A percentile compares a stretch with the other conserved stretches of the same genome.
Evolutionary conservation across 2,113 vertebrate species (phyloP).

Genomic region (Verasper variegatus): DNA sequence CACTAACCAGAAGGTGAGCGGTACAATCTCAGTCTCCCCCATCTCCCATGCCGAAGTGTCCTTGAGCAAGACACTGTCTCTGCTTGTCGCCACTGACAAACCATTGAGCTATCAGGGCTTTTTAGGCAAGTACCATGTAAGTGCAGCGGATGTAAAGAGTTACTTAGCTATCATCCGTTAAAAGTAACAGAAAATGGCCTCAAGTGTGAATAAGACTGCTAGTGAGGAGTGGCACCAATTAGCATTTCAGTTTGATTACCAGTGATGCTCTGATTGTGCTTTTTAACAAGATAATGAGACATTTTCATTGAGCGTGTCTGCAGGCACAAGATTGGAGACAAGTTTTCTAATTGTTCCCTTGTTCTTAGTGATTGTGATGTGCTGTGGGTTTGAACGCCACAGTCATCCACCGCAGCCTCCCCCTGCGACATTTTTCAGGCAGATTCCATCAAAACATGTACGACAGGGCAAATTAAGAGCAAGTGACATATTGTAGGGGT

Average conservation of each 20-base stretch:
- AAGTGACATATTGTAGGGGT: background rate
- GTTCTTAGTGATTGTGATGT: background rate
- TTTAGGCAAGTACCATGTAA: background rate
- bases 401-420: background rate
- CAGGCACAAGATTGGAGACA: background rate
- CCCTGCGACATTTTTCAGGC: background rate
- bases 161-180: background rate
- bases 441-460: background rate
- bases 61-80: too few species aligned
- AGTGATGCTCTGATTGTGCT: background rate
- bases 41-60: too few species aligned
- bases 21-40: too few species aligned
- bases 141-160: background rate
- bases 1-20: too few species aligned
- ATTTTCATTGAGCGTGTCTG: background rate
- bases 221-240: background rate
- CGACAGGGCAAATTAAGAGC: background rate
- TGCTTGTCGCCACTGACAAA: too few species aligned
- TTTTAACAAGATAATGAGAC: background rate
- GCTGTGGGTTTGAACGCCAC: background rate
- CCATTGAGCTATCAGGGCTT: background rate
- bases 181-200: conserved; percentile 3
- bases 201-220: background rate
- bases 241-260: background rate
- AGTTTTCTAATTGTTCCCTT: background rate